Percentiles rank a stretch among this genome's conserved stretches.
Conservation (phyloP, 2,113 vertebrate species). For the Apteryx owenii region DNA sequence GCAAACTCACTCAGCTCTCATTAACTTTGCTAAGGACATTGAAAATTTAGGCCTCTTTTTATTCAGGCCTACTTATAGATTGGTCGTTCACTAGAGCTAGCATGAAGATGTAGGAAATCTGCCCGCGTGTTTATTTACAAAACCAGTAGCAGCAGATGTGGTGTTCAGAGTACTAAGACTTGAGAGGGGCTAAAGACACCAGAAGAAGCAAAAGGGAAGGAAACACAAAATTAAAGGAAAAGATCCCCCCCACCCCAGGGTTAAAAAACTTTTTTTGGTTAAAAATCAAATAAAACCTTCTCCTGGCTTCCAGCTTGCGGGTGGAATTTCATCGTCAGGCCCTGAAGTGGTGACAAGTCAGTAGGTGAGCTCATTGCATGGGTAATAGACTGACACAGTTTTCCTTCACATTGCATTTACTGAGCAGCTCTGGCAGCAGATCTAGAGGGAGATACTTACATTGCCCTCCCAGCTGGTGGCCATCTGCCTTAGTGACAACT, state of each 20-base stretch:
- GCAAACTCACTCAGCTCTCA: background rate
- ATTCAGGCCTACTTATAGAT: background rate
- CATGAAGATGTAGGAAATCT: background rate
- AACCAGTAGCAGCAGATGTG: background rate
- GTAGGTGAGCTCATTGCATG: constrained; percentile 14
- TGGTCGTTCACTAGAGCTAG: background rate
- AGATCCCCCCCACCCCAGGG: background rate
- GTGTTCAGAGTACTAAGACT: background rate
- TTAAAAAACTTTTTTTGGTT: too few species aligned
- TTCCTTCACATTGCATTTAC: constrained; percentile 53
- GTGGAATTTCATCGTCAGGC: background rate
- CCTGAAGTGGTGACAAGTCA: constrained; percentile 59
- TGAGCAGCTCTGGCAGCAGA: constrained; percentile 55
- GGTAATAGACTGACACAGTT: constrained; percentile 22
- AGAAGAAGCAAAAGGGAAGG: background rate
- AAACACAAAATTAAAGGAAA: background rate
- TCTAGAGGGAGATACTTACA: constrained; percentile 54
- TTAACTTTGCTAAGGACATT: constrained; percentile 32
- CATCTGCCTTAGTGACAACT: constrained; percentile 83
- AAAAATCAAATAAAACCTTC: background rate
- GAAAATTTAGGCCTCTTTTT: constrained; percentile 3
- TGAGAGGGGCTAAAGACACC: background rate
- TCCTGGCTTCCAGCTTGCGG: background rate
- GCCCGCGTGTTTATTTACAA: constrained; percentile 15
- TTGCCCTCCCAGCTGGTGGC: constrained; percentile 81